phyloP scores from a whole-genome alignment of 2,797 vertebrate species.

The Agapornis canus region DNA sequence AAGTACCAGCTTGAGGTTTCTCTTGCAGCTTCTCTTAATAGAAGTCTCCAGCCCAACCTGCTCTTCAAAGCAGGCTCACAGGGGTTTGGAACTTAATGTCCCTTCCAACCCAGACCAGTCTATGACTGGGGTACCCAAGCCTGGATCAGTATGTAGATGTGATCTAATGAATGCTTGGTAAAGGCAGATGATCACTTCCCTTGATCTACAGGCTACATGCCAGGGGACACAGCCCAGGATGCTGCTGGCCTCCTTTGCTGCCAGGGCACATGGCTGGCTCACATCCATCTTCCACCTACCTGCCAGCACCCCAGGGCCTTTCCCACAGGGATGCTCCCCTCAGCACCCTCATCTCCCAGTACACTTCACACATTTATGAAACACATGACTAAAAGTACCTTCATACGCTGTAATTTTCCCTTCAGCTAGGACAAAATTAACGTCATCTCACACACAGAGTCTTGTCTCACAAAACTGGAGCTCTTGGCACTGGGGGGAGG shows the following conservation, averaged over 20 bases:
- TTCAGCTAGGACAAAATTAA: background rate
- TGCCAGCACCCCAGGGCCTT: background rate
- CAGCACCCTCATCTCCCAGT: background rate
- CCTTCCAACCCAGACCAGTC: background rate
- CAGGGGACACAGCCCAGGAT: background rate
- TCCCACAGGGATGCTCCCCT: background rate
- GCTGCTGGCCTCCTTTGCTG: accelerated
- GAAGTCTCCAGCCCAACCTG: background rate
- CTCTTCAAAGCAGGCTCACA: background rate
- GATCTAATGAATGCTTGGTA: background rate
- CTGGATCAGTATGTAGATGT: background rate
- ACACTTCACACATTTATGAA: background rate
- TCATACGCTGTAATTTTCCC: background rate
- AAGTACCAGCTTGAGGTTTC: background rate
- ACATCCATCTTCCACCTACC: background rate
- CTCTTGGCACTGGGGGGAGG: background rate
- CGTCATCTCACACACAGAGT: background rate
- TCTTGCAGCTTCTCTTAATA: background rate
- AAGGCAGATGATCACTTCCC: background rate
- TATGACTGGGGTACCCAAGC: background rate
- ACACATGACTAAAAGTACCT: background rate
- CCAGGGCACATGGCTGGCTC: background rate
- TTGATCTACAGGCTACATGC: background rate
- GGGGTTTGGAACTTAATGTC: background rate
- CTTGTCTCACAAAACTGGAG: background rate